Evolutionary conservation across 2,888 invertebrate genomes (phyloP), one percentile per base, ranked within the genome.

Genomic region (Drosophila picticornis): DNA sequence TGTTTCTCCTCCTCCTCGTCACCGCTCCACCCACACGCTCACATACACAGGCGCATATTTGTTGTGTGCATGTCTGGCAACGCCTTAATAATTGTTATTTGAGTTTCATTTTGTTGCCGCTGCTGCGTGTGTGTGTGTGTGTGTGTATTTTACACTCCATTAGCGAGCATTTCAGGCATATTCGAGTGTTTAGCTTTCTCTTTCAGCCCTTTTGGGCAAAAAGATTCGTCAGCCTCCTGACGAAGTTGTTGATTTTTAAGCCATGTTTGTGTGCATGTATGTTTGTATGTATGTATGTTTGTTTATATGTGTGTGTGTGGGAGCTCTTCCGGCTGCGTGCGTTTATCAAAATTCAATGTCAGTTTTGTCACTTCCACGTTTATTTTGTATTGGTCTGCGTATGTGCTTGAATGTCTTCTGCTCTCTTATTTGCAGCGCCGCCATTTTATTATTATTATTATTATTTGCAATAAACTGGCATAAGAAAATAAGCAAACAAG

Each of bases 31-130:
- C 82, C 90, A 81, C 79, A 82, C 82, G 83, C 81, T 76, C 82
- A 78, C 76, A 81, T 78, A 83, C 10, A 53, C 73, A 62, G 56
- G 46, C 80, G 58, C 83, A 78, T 84, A 81, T 90, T 85, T 88
- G 79, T 88, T 90, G 82, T 85, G 83, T 85, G 81, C 74, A 68
- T 76, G 90, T 91, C 91, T 91, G 92, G 92, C 90, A 92, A 92
- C 92, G 92, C 92, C 92, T 92, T 92, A 90, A 89, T 88, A 86
- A 90, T 91, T 91, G 84, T 91, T 90, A 90, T 91, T 91, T 92
- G 91, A 91, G 90, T 86, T 90, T 78, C 84, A 86, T 86, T 84
- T 85, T 85, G 90, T 84, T 75, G 73, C 57, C 66, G 58, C 64
- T 63, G 61, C 61, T 57, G 59, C 53, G 60, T 11, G 68, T 62